Evolutionary conservation across 2,797 vertebrate genomes (phyloP), one percentile per base, ranked within the genome.

Genomic region (Sphaeramia orbicularis): DNA sequence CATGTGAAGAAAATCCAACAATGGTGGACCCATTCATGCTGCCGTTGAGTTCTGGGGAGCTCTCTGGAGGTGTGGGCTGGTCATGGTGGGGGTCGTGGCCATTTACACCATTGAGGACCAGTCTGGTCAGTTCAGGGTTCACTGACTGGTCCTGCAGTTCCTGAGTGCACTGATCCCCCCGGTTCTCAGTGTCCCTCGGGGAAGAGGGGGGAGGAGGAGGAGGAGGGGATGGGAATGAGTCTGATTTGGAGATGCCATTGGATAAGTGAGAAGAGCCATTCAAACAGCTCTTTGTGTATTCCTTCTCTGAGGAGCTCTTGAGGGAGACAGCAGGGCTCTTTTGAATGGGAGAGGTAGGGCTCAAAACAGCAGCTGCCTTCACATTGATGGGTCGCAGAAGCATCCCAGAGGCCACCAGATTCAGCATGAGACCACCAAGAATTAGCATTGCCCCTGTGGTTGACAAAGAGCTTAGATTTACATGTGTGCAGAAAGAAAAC

Each of bases 391-490:
- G 95, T 61, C 94, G 87, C 86, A 99, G 90, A 55, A 99, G 88
- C 96, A 98, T 95, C 76, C 95, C 96, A 43, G 97, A 93, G 52
- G 97, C 96, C 60, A 98, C 93, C 42, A 99, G 89, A 85, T 99
- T 96, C 74, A 99, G 42, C 94, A 94, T 95, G 70, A 98, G 91
- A 21, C 95, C 96, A 13, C 97, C 96, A 13, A 96, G 92, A 85
- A 98, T 93, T 83, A 96, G 81, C 82, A 99, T 92, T 3, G 96
- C 94, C 19, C 97, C 97, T 99, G 85, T 10, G 41, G 14, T 36
- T 51, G 32, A 76, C 43, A 65, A 79, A 54, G 38, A 55, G 49
- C 10, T 67, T 51, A 74, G 10, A 63, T 15, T 49, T 38, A 18
- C 13, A 51, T 58, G 18, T 35, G 11, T 7, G 18, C 15, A 43